Conservation (phyloP, 2,888 invertebrate genomes). For the Leptura quadrifasciata region DNA sequence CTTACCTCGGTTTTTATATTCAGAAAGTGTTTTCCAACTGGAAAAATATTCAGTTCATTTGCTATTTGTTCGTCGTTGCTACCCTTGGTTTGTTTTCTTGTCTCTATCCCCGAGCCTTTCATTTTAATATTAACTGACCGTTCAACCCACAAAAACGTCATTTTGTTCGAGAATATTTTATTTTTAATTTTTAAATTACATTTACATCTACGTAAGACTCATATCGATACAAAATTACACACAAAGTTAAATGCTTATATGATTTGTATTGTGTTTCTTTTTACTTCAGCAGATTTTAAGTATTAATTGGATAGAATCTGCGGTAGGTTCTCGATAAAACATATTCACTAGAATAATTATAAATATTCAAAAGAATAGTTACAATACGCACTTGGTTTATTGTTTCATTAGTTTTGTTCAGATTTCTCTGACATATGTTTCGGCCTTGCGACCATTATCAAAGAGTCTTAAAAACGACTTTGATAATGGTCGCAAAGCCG, state of each 20-base stretch:
- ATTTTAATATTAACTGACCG: constrained; percentile 64
- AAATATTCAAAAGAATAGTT: too few species aligned
- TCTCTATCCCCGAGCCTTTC: constrained; percentile 64
- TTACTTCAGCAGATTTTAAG: neutral
- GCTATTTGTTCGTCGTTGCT: constrained; percentile 68
- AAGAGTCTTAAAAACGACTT: too few species aligned
- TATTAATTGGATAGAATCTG: too few species aligned
- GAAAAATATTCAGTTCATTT: constrained; percentile 73
- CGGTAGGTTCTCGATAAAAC: too few species aligned
- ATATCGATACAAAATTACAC: neutral
- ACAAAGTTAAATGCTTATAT: neutral
- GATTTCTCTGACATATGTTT: too few species aligned
- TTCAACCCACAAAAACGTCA: constrained; percentile 47
- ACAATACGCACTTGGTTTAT: too few species aligned
- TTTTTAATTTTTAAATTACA: constrained; percentile 42
- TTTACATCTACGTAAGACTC: constrained; percentile 25
- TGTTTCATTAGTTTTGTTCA: too few species aligned
- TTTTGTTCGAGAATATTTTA: constrained; percentile 35
- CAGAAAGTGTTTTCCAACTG: constrained; percentile 72
- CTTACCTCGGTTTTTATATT: constrained; percentile 72
- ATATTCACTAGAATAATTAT: too few species aligned
- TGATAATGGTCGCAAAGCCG: too few species aligned
- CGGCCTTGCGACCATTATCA: too few species aligned
- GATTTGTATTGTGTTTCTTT: neutral
- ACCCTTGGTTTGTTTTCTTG: constrained; percentile 72